Evolutionary conservation across 2,797 vertebrate genomes (phyloP).

Genomic region (Scarus forsteni): DNA sequence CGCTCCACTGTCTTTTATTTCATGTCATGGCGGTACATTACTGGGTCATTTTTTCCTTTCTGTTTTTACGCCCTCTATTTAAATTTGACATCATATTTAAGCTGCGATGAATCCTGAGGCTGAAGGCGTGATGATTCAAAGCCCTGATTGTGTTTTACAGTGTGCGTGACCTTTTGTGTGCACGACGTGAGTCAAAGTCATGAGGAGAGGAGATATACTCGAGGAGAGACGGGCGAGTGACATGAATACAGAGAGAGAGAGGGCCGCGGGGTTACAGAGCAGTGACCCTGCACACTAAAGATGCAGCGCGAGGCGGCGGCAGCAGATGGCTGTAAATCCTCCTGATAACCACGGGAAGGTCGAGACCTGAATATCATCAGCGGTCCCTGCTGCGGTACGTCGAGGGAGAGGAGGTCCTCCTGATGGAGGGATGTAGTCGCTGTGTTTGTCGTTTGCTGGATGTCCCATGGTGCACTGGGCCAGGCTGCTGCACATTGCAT

Average conservation of each 20-base stretch:
- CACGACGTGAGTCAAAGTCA: conserved; percentile 30
- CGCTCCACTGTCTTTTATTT: neutral
- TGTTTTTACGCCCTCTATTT: conserved; percentile 22
- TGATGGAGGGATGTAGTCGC: too few species aligned
- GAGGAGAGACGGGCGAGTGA: conserved; percentile 47
- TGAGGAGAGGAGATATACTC: conserved; percentile 16
- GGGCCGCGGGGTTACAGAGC: conserved; percentile 21
- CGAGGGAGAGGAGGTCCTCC: conserved; percentile 1
- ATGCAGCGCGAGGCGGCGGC: neutral
- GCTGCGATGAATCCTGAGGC: conserved; percentile 9
- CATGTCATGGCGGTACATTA: neutral
- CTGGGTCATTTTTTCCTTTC: neutral
- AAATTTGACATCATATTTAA: conserved; percentile 12
- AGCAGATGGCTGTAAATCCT: conserved; percentile 68
- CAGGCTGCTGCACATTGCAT: too few species aligned
- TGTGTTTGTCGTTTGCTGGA: too few species aligned
- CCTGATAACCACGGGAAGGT: conserved; percentile 42
- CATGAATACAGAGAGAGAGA: conserved; percentile 41
- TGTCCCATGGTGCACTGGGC: too few species aligned
- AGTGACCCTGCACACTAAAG: conserved; percentile 4
- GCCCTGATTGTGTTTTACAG: conserved; percentile 19
- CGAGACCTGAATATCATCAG: conserved; percentile 49
- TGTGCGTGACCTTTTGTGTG: conserved; percentile 46
- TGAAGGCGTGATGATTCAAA: conserved; percentile 34
- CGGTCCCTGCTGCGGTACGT: conserved; percentile 10